Conservation (phyloP, 2,797 vertebrate genomes). For the Phrynocephalus vlangalii region DNA sequence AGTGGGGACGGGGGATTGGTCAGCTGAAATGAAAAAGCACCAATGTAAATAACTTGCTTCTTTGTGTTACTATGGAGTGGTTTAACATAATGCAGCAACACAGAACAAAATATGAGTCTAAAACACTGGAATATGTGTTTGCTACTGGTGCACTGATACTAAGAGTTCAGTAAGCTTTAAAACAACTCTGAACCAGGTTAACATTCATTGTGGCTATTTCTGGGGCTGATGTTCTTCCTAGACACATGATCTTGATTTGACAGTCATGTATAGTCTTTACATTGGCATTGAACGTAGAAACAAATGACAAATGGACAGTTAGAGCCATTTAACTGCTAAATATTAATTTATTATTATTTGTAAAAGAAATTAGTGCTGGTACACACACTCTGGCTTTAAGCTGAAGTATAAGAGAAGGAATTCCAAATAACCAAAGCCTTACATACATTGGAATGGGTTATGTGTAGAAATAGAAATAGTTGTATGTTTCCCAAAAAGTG, state of each 20-base stretch:
- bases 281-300: conserved; percentile 42
- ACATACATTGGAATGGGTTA: background rate
- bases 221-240: conserved; percentile 55
- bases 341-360: conserved; percentile 58
- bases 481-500: background rate
- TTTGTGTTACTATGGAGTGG: conserved; percentile 66
- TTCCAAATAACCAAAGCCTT: conserved; percentile 56
- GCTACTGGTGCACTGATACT: conserved; percentile 70
- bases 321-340: conserved; percentile 53
- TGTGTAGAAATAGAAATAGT: conserved; percentile 37
- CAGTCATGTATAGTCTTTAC: conserved; percentile 15
- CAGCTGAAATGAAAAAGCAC: conserved; percentile 60
- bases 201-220: conserved; percentile 59
- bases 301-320: conserved; percentile 48
- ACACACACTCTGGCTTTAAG: conserved; percentile 55
- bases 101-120: conserved; percentile 50
- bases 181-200: conserved; percentile 73
- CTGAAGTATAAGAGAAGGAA: conserved; percentile 48
- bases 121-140: conserved; percentile 50
- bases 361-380: conserved; percentile 45
- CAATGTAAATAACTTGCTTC: conserved; percentile 81
- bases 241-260: conserved; percentile 45
- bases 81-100: conserved; percentile 65
- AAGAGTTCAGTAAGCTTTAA: conserved; percentile 76
- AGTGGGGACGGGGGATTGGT: conserved; percentile 47